Conservation (phyloP, 2,113 vertebrate species). For the Setophaga petechia region DNA sequence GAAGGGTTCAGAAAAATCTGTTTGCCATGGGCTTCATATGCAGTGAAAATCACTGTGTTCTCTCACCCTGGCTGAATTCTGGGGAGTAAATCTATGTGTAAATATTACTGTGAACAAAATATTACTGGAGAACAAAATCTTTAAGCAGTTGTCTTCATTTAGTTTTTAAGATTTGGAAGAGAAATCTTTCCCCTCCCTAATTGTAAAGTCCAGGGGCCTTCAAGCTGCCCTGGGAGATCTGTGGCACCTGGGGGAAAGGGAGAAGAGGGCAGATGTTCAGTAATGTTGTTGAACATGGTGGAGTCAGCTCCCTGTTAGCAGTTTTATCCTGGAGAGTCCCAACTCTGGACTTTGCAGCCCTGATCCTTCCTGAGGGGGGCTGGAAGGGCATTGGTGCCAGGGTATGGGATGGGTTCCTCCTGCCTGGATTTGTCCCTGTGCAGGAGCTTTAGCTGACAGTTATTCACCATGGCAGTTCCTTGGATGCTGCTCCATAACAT, state of each 20-base stretch:
- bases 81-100: not conserved
- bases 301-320: not conserved
- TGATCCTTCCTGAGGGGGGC: not conserved
- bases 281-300: not conserved
- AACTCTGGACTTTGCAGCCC: not conserved
- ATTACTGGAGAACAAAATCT: not conserved
- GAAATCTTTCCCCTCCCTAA: not conserved
- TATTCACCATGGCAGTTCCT: not conserved
- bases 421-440: not conserved
- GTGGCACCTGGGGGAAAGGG: not conserved
- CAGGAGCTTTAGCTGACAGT: not conserved
- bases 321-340: not conserved
- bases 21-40: rapidly evolving
- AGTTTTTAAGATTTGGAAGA: not conserved
- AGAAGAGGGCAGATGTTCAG: not conserved
- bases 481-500: not conserved
- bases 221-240: not conserved
- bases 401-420: rapidly evolving
- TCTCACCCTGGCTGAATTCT: not conserved
- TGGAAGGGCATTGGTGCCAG: not conserved
- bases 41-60: not conserved
- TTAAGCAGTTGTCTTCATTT: not conserved
- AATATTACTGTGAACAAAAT: not conserved
- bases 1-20: not conserved
- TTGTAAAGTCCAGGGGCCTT: not conserved